Conservation (phyloP, 2,797 vertebrate species). For the Mormyrops boulengeri region DNA sequence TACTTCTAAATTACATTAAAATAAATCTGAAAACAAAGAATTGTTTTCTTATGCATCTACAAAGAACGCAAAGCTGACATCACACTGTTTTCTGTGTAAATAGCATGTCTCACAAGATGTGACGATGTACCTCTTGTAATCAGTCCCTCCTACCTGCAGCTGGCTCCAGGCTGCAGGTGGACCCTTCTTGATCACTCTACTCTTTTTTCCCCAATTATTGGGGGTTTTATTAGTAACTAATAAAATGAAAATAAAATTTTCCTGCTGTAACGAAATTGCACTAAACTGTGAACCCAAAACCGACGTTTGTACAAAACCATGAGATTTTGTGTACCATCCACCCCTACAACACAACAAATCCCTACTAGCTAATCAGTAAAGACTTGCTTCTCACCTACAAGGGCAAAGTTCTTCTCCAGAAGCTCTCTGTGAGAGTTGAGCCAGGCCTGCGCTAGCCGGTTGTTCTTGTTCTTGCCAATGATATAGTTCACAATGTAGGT, state of each 20-base stretch:
- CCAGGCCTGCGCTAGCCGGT: conserved; percentile 92
- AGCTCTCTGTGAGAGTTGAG: conserved; percentile 92
- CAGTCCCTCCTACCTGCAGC: too few species aligned
- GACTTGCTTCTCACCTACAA: conserved; percentile 73
- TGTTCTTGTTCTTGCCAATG: conserved; percentile 98
- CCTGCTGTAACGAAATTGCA: background rate
- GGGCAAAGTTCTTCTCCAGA: conserved; percentile 92
- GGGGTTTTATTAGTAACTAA: background rate
- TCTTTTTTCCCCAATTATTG: too few species aligned
- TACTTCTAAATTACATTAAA: too few species aligned
- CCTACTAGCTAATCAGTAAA: background rate
- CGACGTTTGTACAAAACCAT: background rate
- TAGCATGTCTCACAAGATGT: too few species aligned
- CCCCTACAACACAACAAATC: background rate
- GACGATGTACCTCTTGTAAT: too few species aligned
- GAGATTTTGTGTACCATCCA: background rate
- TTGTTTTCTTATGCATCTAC: too few species aligned
- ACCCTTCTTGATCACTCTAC: too few species aligned
- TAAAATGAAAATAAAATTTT: background rate
- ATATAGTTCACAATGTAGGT: conserved; percentile 99
- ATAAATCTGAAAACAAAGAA: too few species aligned
- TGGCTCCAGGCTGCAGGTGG: too few species aligned
- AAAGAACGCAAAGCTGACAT: too few species aligned
- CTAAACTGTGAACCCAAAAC: background rate
- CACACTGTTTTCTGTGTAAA: too few species aligned